Base-by-base conservation (phyloP, 2,113 vertebrate species). In the Etheostoma spectabile region DNA sequence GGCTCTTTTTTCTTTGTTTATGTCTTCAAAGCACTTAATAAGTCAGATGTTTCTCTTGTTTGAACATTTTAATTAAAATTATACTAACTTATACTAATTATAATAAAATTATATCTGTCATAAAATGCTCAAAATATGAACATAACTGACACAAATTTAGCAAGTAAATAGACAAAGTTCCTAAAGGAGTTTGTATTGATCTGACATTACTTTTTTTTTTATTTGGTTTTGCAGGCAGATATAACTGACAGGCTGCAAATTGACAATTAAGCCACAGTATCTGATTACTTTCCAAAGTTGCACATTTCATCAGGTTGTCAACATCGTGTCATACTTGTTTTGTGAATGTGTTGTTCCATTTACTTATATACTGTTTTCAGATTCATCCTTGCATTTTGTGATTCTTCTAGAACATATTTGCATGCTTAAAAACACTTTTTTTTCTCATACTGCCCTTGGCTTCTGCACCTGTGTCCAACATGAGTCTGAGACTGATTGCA, bases 21-120 rank as follows among this genome's bases (percentile, higher is more conserved):
- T 18, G 1, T 42, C 19, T 42, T 60, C 63, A 59, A 67, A 67
- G 74, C 8, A 48, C 38, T 35, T 67, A 35, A 21, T 1, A 51
- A 51, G 55, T 68, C 64, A 60, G 30, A 78, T 69, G 55, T 69
- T 68, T 52, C 1, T 46, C 8, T 49, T 77, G 8, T 78, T 69
- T 68, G 45, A 68, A 68, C 45, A 42, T 78, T 15, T 61, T 59
- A 16, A 61, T 68, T 27, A 61, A 77, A 68, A 60, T 42, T 4
- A 15, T 11, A 21, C 19, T 12, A 3, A 3, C 2, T 30, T 30
- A 30, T 30, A 30, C 30, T 30, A 30, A 30, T 30, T 30, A 30
- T 30, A 42, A 45, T 45, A n/a, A 52, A 66, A 65, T 59, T 12
- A 42, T 0, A 4, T 30, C 27, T 11, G 15, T 10, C 19, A 57